A percentile compares a stretch with the other conserved stretches of the same genome.
Evolutionary conservation across 1,140 invertebrate genomes (phyloP).

Genomic region (Piezodorus guildinii): DNA sequence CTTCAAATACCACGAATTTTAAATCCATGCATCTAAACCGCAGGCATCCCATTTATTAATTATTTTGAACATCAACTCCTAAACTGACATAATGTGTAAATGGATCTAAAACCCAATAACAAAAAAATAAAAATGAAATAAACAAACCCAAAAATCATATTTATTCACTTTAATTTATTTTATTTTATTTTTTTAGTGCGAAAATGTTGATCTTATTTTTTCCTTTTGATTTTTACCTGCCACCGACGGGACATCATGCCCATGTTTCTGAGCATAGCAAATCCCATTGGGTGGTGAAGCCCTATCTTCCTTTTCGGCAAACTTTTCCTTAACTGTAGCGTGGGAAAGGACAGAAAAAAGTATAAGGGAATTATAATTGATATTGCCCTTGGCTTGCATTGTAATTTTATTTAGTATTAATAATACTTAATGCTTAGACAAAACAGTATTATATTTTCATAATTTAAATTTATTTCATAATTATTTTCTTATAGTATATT

Average conservation of each 20-base stretch:
- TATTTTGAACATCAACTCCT: background rate
- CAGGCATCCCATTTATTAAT: no score
- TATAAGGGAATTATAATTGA: background rate
- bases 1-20: background rate
- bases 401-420: background rate
- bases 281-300: conserved; percentile 11
- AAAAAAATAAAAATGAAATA: background rate
- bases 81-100: conserved; percentile 15
- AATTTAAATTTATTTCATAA: no score
- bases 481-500: no score
- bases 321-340: conserved; percentile 21
- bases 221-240: conserved; percentile 8
- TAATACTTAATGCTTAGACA: background rate
- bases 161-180: background rate
- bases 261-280: conserved; percentile 8
- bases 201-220: background rate
- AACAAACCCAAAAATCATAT: conserved; percentile 15
- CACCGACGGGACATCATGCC: conserved; percentile 12
- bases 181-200: background rate
- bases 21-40: no score
- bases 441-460: no score
- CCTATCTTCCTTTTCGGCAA: conserved; percentile 18
- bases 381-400: conserved; percentile 4
- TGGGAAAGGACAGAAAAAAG: conserved; percentile 17
- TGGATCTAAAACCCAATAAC: background rate